Conservation (phyloP, 1,140 invertebrate species). For the Dendroctonus valens region DNA sequence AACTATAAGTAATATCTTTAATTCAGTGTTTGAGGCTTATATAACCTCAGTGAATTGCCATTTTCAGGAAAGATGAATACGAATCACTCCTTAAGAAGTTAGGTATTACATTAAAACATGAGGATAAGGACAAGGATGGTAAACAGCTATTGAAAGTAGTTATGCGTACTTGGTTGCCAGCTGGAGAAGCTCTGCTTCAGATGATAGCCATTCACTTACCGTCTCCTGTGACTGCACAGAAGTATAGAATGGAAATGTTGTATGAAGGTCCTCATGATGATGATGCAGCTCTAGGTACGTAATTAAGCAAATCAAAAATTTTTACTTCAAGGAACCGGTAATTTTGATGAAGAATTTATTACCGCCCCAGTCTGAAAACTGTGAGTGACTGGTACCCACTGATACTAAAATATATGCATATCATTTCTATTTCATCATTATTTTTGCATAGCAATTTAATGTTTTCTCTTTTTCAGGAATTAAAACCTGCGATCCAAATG, state of each 20-base stretch:
- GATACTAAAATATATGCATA: neutral
- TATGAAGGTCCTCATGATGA: conserved; percentile 98
- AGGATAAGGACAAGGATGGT: conserved; percentile 96
- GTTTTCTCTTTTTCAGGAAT: conserved; percentile 39
- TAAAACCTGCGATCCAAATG: conserved; percentile 92
- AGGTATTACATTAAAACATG: conserved; percentile 86
- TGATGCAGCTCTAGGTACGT: conserved; percentile 80
- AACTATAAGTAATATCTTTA: conserved; percentile 72
- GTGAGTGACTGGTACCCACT: conserved; percentile 21
- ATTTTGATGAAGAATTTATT: conserved; percentile 23
- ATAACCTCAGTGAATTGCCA: neutral
- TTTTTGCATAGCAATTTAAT: neutral
- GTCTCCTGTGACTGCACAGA: conserved; percentile 97
- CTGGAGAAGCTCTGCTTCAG: conserved; percentile 98
- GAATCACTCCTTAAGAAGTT: conserved; percentile 83
- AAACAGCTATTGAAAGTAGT: conserved; percentile 91
- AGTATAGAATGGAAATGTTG: conserved; percentile 99
- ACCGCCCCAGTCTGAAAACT: conserved; percentile 25
- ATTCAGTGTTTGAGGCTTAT: neutral
- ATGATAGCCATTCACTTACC: conserved; percentile 99
- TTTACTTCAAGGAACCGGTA: too few species aligned
- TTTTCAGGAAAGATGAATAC: conserved; percentile 85
- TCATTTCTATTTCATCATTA: conserved; percentile 1
- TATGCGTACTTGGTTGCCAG: conserved; percentile 98
- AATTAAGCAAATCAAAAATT: conserved; percentile 1